Base-by-base conservation (phyloP, 2,888 invertebrate genomes). In the Tiliacea citrago region DNA sequence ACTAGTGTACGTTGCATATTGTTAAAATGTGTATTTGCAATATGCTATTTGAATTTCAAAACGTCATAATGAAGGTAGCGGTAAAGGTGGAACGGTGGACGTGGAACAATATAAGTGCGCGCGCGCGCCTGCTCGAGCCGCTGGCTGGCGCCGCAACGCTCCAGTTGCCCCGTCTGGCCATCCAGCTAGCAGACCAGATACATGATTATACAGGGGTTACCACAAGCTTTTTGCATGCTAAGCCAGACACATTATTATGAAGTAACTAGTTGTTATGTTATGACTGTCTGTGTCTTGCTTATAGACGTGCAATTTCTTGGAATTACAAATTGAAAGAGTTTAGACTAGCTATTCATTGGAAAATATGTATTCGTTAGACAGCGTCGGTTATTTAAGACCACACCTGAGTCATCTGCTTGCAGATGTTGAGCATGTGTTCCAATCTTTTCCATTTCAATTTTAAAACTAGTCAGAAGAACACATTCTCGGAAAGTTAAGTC, bases 111-210 rank as follows among this genome's bases (percentile, higher is more conserved):
- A 92, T 90, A 90, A 85, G 92, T 92, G 92, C 92, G 86, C 90
- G 91, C 90, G 91, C 92, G 93, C 79, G 84, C 76, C 84, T 78
- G 79, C 83, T 53, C 18, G 51, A 53, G 66, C 83, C 85, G 80
- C 74, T 24, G 95, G 80, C 74, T 24, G 95, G 95, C 95, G 95
- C 95, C 95, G 93, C 84, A 90, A 94, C 95, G 96, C 95, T 96
- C 95, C 94, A 95, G 92, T 95, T 95, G 92, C 86, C 87, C 77
- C 89, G 87, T 86, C 86, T 86, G 86, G 84, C 77, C 84, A 79
- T 78, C 82, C 86, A 91, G 88, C 91, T 90, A 91, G 86, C 88
- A 88, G 86, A 82, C 85, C 84, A 83, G 77, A 84, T 77, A 84
- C 82, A 76, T 81, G 84, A 85, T 88, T 85, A 86, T 79, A 78